These are phyloP conservation scores for Sardina pilchardus DNA, from an alignment of 2,113 vertebrate species.

Conservation along the genomic window DNA sequence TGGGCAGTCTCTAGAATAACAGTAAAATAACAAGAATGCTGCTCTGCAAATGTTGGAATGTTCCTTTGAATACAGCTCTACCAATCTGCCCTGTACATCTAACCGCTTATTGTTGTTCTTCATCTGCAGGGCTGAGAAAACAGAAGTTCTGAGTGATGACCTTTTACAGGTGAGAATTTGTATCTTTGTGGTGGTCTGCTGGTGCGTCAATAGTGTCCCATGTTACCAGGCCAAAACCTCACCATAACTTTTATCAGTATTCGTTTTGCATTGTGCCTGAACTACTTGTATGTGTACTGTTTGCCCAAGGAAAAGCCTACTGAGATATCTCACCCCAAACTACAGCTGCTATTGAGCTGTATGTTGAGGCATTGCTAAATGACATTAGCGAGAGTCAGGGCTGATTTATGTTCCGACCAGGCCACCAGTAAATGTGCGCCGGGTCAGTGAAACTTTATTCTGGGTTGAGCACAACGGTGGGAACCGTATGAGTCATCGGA, in stretches of 20 bases:
- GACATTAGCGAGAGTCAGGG: background rate
- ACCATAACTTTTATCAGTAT: background rate
- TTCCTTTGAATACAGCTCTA: background rate
- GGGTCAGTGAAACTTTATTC: background rate
- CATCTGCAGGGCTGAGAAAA: slow-evolving; percentile 91
- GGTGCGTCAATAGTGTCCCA: background rate
- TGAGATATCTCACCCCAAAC: background rate
- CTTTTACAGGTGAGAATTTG: slow-evolving; percentile 88
- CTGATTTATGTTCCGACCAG: background rate
- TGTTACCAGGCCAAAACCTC: background rate
- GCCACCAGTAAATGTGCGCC: background rate
- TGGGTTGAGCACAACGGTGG: background rate
- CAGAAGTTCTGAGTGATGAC: slow-evolving; percentile 97
- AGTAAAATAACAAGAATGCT: background rate
- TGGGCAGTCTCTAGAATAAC: background rate
- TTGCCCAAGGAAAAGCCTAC: background rate
- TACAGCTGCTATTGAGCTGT: background rate
- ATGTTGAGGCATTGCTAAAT: background rate
- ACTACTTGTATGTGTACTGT: background rate
- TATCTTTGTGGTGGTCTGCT: slow-evolving; percentile 23
- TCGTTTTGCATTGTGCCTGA: background rate
- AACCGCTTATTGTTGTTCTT: slow-evolving; percentile 58
- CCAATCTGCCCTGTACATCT: background rate
- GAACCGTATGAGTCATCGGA: slow-evolving; percentile 30
- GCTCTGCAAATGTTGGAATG: background rate